Base-by-base conservation (phyloP, 1,140 invertebrate species). In the Oncopeltus fasciatus region DNA sequence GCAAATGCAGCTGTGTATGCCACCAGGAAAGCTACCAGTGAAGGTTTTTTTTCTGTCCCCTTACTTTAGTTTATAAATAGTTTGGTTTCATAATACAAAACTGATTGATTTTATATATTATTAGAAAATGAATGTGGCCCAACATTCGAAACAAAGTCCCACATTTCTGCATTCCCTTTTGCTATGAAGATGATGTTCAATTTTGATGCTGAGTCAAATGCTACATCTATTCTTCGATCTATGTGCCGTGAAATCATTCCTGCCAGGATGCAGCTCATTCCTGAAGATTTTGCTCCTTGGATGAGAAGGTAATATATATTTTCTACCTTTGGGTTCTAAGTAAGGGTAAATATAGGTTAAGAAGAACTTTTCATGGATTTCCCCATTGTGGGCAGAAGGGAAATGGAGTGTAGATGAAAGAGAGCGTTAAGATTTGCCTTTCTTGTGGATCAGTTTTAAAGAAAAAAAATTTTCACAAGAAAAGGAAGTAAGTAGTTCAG, bases 111-210 rank as follows among this genome's bases (percentile, higher is more conserved):
- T n/a, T n/a, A n/a, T n/a, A n/a, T n/a, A n/a, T n/a, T n/a, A n/a
- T n/a, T n/a, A n/a, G n/a, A n/a, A 14, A 38, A 38, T 38, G 31
- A 38, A 38, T 5, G 31, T 8, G 31, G 31, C 14, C 31, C 31
- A 8, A 27, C 18, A 16, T 53, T 53, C 26, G 49, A 53, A 24
- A 53, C 49, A 26, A 26, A 53, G 49, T 53, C 49, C 1, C 49
- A 21, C 12, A n/a, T 57, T 31, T 57, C 56, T 38, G 28, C 4
- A 57, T 87, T 82, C 72, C 83, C 87, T 1, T 73, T 90, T 58
- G 90, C 89, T 2, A 73, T 93, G 0, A 92, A 94, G 76, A 90
- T 92, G 83, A 89, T 93, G 86, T 93, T 92, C 69, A 93, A 94
- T 73, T 94, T 92, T 70, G 84, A 88, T 69, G 83, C 86, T 2